A percentile compares a stretch with the other conserved stretches of the same genome.
These are phyloP conservation scores for Helostoma temminkii DNA, from an alignment of 2,797 vertebrate genomes.

Conservation along the genomic window DNA sequence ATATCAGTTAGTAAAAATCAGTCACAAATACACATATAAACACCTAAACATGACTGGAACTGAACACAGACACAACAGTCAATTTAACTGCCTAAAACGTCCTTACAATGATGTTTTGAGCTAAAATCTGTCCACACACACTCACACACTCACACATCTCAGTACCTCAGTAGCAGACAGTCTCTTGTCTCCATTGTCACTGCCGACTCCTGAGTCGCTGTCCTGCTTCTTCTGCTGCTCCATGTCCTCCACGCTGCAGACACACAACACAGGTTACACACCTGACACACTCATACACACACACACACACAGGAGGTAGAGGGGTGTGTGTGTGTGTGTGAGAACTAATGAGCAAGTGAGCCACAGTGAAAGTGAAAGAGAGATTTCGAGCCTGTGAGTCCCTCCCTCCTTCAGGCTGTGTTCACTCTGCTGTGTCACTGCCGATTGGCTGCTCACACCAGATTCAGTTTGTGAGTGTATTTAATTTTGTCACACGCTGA, in stretches of 20 bases:
- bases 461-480: too few species aligned
- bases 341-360: neutral
- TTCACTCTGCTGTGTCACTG: slow-evolving; percentile 3
- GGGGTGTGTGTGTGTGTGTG: slow-evolving; percentile 10
- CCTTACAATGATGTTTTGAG: too few species aligned
- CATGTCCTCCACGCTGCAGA: slow-evolving; percentile 88
- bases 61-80: too few species aligned
- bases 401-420: neutral
- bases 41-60: too few species aligned
- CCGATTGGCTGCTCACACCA: neutral
- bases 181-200: slow-evolving; percentile 95
- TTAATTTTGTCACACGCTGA: too few species aligned
- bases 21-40: too few species aligned
- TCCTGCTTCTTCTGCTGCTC: slow-evolving; percentile 92
- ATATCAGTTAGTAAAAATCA: too few species aligned
- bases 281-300: slow-evolving; percentile 36
- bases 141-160: neutral
- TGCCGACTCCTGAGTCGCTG: slow-evolving; percentile 95
- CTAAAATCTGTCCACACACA: neutral
- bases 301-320: slow-evolving; percentile 11
- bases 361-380: slow-evolving; percentile 6
- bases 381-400: neutral
- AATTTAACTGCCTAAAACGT: too few species aligned
- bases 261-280: slow-evolving; percentile 56
- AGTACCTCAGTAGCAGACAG: slow-evolving; percentile 94